Evolutionary conservation across 2,888 invertebrate species (phyloP), one percentile per base, ranked within the genome.

Genomic region (Chironomus tentans): DNA sequence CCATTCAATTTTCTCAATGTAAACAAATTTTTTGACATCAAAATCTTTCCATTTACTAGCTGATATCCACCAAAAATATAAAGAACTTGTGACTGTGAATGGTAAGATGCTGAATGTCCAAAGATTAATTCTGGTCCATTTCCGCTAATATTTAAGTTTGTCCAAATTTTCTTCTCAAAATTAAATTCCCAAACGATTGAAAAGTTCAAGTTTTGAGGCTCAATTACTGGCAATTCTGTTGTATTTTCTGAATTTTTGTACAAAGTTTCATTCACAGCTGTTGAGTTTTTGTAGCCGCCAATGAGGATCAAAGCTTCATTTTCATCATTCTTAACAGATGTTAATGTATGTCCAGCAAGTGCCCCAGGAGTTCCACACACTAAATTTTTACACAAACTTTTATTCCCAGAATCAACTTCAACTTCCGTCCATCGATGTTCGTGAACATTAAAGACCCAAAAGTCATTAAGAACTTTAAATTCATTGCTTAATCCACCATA

Each of bases 381-480:
- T 1, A 38, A 1, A 38, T 38, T 38, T 10, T 38, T 38, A 38
- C 38, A 38, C 2, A 38, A 38, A 38, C 38, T 38, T 38, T 38
- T 7, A 38, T 38, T 38, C 2, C 38, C 10, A 10, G 86, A 85
- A 13, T 82, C 83, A 76, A 86, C 86, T 71, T 86, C 87, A 15
- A 92, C 89, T 79, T 89, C 90, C 78, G 88, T 89, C 93, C 93
- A 93, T 68, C 92, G 86, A 79, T 93, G 92, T 82, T 93, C 92
- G 80, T 92, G 92, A 77, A 94, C 87, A 79, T 92, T 92, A 81
- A 96, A 97, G 80, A 92, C 93, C 97, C 97, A 97, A 81, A 96
- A 94, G 82, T 97, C 96, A 65, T 88, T 89, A 1, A 95, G 85
- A 2, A 95, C 90, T 24, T 75, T 88, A 70, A 87, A 84, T 2